Evolutionary conservation across 1,140 invertebrate genomes (phyloP).

Genomic region (Augochlora pura): DNA sequence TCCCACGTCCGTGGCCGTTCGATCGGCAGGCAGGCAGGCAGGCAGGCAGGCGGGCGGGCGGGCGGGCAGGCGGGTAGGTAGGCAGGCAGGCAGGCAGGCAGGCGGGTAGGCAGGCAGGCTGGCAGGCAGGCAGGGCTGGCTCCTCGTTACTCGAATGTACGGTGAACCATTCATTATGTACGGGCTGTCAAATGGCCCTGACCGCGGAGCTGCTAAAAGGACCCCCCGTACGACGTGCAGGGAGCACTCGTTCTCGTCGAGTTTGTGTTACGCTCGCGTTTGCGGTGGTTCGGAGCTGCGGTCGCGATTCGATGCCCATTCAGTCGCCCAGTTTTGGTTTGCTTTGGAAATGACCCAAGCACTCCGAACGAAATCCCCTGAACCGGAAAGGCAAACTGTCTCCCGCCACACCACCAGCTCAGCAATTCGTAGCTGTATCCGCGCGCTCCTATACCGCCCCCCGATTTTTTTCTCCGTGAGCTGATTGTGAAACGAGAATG

Average conservation of each 20-base stretch:
- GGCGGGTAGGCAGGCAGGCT: no score
- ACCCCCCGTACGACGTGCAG: constrained; percentile 43
- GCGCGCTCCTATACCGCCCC: background rate
- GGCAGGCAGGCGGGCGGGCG: no score
- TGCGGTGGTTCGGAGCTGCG: constrained; percentile 67
- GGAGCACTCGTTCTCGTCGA: constrained; percentile 59
- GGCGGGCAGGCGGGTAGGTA: no score
- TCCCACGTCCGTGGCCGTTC: constrained; percentile 26
- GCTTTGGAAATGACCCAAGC: constrained; percentile 76
- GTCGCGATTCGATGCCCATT: constrained; percentile 74
- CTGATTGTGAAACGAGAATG: constrained; percentile 41
- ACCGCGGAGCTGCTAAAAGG: constrained; percentile 71
- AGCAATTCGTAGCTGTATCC: constrained; percentile 49
- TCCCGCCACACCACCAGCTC: constrained; percentile 51
- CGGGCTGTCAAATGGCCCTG: constrained; percentile 67
- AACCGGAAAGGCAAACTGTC: constrained; percentile 72
- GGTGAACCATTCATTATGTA: constrained; percentile 68
- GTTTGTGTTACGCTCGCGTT: constrained; percentile 69
- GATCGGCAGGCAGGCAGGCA: constrained; percentile 18
- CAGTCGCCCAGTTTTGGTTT: constrained; percentile 73
- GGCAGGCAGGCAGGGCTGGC: constrained; percentile 4
- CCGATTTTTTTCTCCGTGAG: background rate
- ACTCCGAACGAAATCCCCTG: constrained; percentile 65
- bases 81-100: no score
- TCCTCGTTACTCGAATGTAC: constrained; percentile 45